phyloP scores from a whole-genome alignment of 1,140 invertebrate genomes.

The Alviniconcha marisindica region DNA sequence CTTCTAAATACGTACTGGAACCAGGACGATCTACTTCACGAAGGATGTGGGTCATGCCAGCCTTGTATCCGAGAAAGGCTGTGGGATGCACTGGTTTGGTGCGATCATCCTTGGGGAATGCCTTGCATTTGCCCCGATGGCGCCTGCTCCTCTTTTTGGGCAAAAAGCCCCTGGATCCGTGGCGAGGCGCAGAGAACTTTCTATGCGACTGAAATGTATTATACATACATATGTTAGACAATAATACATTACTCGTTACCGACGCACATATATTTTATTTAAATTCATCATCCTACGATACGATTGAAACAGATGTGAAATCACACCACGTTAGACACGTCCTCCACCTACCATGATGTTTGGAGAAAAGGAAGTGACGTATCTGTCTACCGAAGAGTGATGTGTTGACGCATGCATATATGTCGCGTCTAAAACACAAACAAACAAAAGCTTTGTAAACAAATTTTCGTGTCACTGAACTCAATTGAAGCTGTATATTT shows the following conservation, averaged over 20 bases:
- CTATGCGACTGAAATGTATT: constrained; percentile 93
- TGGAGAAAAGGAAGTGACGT: constrained; percentile 26
- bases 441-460: no score
- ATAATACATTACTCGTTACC: background rate
- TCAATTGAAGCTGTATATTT: no score
- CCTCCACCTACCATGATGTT: constrained; percentile 25
- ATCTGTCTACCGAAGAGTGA: no score
- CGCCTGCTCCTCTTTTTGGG: constrained; percentile 97
- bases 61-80: constrained; percentile 98
- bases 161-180: constrained; percentile 99
- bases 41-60: constrained; percentile 99
- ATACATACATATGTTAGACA: no score
- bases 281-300: background rate
- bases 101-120: constrained; percentile 99
- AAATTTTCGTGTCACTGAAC: no score
- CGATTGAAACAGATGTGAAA: background rate
- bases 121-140: constrained; percentile 99
- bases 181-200: constrained; percentile 99
- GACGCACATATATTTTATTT: background rate
- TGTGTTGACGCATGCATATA: no score
- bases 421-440: no score
- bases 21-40: constrained; percentile 99
- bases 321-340: background rate
- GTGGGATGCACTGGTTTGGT: constrained; percentile 98
- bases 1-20: no score